Conservation (phyloP, 1,140 invertebrate genomes). For the Drosophila nasuta region DNA sequence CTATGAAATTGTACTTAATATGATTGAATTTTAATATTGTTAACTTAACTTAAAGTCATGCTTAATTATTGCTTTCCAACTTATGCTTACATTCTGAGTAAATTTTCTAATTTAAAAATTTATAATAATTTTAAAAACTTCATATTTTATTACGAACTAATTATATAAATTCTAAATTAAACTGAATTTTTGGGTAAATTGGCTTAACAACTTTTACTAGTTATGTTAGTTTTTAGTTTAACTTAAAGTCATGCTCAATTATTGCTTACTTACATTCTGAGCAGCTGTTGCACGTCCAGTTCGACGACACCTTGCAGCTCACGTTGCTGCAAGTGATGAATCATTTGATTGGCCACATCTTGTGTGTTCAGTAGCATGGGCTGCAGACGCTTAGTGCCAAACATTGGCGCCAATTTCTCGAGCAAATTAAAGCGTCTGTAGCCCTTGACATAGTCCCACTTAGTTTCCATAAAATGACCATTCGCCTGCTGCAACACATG, state of each 20-base stretch:
- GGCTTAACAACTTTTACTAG: neutral
- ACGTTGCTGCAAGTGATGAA: constrained; percentile 47
- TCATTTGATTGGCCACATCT: constrained; percentile 62
- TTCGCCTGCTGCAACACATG: constrained; percentile 62
- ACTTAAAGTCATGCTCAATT: no score
- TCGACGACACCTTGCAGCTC: constrained; percentile 12
- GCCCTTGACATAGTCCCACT: constrained; percentile 73
- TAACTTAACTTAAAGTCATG: no score
- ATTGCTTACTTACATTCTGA: constrained; percentile 63
- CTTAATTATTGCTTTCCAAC: no score
- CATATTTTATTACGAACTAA: no score
- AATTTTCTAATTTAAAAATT: no score
- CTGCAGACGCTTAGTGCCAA: constrained; percentile 39
- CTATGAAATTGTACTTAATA: no score
- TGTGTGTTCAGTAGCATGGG: constrained; percentile 67
- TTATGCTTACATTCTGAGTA: no score
- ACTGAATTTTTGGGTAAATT: no score
- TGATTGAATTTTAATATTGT: neutral
- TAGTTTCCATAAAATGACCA: constrained; percentile 65
- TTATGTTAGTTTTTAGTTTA: neutral
- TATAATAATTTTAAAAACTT: no score
- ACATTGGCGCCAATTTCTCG: constrained; percentile 72
- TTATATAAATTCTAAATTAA: no score
- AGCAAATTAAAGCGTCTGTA: constrained; percentile 72
- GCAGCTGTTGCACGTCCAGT: constrained; percentile 69